Base-by-base conservation (phyloP, 2,113 vertebrate genomes). In the Carollia perspicillata region DNA sequence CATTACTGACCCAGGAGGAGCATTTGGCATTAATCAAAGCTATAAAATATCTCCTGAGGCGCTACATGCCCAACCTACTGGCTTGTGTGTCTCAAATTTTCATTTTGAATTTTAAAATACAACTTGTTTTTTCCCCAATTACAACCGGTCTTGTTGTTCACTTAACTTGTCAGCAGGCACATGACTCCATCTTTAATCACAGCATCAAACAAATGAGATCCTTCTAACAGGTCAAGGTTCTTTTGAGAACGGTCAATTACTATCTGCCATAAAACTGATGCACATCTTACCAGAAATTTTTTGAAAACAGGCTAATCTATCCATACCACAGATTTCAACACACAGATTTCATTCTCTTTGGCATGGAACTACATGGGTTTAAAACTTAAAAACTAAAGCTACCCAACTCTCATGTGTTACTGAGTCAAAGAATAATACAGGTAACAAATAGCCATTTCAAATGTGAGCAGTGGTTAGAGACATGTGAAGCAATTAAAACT, bases 41-140 rank as follows among this genome's bases (percentile, higher is more conserved):
- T 11, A 28, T 49, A 81, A 63, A 84, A 65, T 28, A 65, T 33
- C 81, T 95, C 53, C 53, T 40, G 40, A 85, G 37, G n/a, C 58
- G 63, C 11, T 23, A 85, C n/a, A 28, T 35, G 28, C 14, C n/a
- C 35, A 6, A 33, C 1, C 40, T 86, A 83, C 40, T 69, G 35
- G 22, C 37, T 51, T 83, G 12, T 93, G 49, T 74, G 53, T 18
- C 49, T 89, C 65, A 78, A 84, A 72, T 40, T 58, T 86, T 49
- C 68, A 78, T 89, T 93, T 63, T 77, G 79, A 72, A 20, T 75
- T 93, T 89, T 47, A 94, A 94, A 96, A 71, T 42, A 93, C 66
- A 95, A 92, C 40, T 83, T 88, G 60, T 65, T 94, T 84, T 84
- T 33, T 71, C 90, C 37, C 68, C 40, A 55, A 10, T 89, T 92